Evolutionary conservation across 2,797 vertebrate species (phyloP), one percentile per base, ranked within the genome.

Genomic region (Pangasius mekongensis): DNA sequence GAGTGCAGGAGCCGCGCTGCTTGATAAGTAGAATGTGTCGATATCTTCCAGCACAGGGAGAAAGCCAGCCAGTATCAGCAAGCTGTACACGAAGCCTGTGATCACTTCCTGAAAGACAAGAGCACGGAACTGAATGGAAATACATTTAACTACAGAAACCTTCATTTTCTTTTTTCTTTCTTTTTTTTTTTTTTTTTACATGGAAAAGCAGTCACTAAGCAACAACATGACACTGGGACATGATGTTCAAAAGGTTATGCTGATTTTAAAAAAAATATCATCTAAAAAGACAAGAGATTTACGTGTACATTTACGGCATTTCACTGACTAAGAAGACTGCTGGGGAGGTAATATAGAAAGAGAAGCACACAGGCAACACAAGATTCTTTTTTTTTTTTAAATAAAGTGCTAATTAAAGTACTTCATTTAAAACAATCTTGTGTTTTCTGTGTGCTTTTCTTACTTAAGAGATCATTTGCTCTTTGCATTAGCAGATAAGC

Each of bases 1-100:
- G 87, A 97, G 94, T 3, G 98, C 94, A 0, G 98, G 97, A 56
- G 98, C 96, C 0, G 95, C 97, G 92, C 91, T 95, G 93, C 95
- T 94, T 88, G 94, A 97, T 95, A 99, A 96, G 93, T 99, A 98
- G 96, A 98, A 99, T 89, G 87, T 95, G 94, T 99, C 99, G 36
- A 99, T 98, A 93, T 95, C 91, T 78, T 96, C 97, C 95, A 99
- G 93, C 89, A 95, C 20, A 0, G 97, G 97, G 90, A 97, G 96
- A 95, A 99, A 97, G 93, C 97, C 91, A 87, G 95, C 90, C 30
- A 99, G 93, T 93, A 99, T 97, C 83, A 99, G 95, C 88, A 99
- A 93, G 91, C 96, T 96, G 92, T 98, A 99, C 10, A 99, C 95
- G 95, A 99, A 97, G 88, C 99, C 99, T 56, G 96, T 97, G 91